These are phyloP conservation scores for Stichopus horrens DNA, from an alignment of 53 echinoderm and acorn worm genomes.

Conservation along the genomic window DNA sequence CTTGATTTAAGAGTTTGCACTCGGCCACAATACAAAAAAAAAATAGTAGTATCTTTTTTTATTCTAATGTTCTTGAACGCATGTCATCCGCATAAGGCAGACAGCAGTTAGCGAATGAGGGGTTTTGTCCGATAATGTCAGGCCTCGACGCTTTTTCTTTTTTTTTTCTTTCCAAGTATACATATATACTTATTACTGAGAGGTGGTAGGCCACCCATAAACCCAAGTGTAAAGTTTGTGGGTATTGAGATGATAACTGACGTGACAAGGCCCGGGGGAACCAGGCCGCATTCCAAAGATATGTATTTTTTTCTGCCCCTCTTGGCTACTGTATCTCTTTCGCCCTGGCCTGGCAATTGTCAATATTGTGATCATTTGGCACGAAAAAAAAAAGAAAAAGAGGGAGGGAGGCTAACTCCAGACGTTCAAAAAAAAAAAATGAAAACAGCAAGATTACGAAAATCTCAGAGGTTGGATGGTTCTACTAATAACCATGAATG, in stretches of 20 bases:
- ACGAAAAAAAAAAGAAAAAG: neutral
- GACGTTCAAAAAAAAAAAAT: too few relatives aligned
- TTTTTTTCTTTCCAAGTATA: neutral
- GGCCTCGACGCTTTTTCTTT: neutral
- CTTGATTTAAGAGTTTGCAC: neutral
- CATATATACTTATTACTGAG: constrained; percentile 8
- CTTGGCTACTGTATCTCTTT: constrained; percentile 31
- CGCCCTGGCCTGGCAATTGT: constrained; percentile 25
- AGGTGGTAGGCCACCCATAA: constrained; percentile 39
- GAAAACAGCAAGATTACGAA: too few relatives aligned
- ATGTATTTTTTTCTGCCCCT: neutral
- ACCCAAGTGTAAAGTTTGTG: constrained; percentile 34
- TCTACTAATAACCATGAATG: too few relatives aligned
- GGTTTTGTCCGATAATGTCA: constrained; percentile 10
- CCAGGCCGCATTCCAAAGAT: constrained; percentile 36
- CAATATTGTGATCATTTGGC: constrained; percentile 38
- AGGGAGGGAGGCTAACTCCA: too few relatives aligned
- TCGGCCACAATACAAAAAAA: neutral
- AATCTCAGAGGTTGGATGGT: too few relatives aligned
- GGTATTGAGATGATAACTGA: constrained; percentile 34
- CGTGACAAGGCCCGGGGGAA: constrained; percentile 38
- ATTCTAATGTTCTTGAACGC: too few relatives aligned
- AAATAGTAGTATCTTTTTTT: too few relatives aligned
- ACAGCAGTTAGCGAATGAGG: neutral
- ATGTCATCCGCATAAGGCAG: too few relatives aligned